phyloP scores from a whole-genome alignment of 2,888 invertebrate genomes.

The Branchipolynoe longqiensis region DNA sequence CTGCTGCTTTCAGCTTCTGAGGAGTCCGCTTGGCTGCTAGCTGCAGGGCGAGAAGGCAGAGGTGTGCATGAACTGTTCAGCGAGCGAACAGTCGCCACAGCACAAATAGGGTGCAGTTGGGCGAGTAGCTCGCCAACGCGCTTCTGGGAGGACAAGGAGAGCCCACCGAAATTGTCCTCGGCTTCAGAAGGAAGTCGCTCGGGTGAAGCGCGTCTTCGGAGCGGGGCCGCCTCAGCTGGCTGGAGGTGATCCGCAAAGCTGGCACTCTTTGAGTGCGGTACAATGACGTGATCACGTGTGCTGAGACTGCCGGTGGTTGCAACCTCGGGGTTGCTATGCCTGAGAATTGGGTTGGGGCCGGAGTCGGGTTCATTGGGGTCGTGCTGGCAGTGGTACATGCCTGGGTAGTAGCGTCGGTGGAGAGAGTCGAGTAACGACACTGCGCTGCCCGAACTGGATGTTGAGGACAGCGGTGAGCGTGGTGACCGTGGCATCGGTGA shows the following conservation, averaged over 20 bases:
- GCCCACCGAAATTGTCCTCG: neutral
- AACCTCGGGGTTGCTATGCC: slow-evolving; percentile 42
- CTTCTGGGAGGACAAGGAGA: neutral
- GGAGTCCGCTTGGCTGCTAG: slow-evolving; percentile 28
- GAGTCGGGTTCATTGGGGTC: neutral
- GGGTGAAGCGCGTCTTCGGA: neutral
- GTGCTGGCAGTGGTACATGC: slow-evolving; percentile 12
- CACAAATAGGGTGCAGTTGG: no score
- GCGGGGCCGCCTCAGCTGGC: no score
- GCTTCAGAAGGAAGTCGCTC: neutral
- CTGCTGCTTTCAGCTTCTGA: slow-evolving; percentile 44
- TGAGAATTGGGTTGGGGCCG: neutral
- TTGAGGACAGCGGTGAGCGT: slow-evolving; percentile 15
- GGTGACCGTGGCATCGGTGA: slow-evolving; percentile 32
- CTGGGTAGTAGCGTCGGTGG: slow-evolving; percentile 42
- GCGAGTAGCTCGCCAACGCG: slow-evolving; percentile 7
- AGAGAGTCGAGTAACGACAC: slow-evolving; percentile 13
- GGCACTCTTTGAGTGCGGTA: slow-evolving; percentile 29
- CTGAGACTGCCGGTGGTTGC: neutral
- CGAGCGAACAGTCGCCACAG: no score
- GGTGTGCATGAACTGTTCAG: neutral
- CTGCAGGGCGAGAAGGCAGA: neutral
- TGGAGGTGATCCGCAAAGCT: neutral
- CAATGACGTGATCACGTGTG: neutral
- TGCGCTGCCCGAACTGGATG: slow-evolving; percentile 4